Evolutionary conservation across 1,140 invertebrate species (phyloP).

Genomic region (Bilobella aurantiaca): DNA sequence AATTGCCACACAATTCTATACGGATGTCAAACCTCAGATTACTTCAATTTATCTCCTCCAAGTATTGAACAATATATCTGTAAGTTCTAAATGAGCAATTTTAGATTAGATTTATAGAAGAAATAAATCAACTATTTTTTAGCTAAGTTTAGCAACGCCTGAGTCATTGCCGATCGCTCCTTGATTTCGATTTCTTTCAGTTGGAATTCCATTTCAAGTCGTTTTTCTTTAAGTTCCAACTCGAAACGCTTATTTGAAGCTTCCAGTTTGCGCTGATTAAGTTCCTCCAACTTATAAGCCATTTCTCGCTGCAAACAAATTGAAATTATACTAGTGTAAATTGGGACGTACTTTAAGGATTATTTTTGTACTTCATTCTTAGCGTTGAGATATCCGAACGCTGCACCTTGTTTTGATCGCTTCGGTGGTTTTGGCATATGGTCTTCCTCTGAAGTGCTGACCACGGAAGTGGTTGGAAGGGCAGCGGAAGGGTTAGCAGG

Average conservation of each 20-base stretch:
- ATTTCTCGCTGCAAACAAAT: neutral
- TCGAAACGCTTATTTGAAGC: neutral
- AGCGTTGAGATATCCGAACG: too few relatives aligned
- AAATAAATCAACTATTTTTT: neutral
- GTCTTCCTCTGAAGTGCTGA: too few relatives aligned
- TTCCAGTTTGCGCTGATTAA: neutral
- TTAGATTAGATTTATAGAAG: neutral
- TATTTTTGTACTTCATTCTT: too few relatives aligned
- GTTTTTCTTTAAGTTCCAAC: neutral
- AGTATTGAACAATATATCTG: constrained; percentile 6
- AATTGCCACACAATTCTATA: constrained; percentile 14
- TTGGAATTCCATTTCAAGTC: constrained; percentile 1
- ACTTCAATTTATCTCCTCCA: constrained; percentile 4
- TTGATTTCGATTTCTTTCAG: neutral
- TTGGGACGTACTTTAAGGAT: too few relatives aligned
- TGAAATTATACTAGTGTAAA: too few relatives aligned
- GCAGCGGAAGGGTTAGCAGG: too few relatives aligned
- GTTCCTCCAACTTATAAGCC: neutral
- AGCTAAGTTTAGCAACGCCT: neutral
- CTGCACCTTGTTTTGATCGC: too few relatives aligned
- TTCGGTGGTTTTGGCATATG: too few relatives aligned
- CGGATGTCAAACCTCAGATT: constrained; percentile 9
- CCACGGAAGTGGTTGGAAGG: too few relatives aligned
- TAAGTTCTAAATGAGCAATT: neutral
- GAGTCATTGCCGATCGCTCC: neutral